Evolutionary conservation across 1,140 invertebrate species (phyloP).

Genomic region (Nixonia krombeini): DNA sequence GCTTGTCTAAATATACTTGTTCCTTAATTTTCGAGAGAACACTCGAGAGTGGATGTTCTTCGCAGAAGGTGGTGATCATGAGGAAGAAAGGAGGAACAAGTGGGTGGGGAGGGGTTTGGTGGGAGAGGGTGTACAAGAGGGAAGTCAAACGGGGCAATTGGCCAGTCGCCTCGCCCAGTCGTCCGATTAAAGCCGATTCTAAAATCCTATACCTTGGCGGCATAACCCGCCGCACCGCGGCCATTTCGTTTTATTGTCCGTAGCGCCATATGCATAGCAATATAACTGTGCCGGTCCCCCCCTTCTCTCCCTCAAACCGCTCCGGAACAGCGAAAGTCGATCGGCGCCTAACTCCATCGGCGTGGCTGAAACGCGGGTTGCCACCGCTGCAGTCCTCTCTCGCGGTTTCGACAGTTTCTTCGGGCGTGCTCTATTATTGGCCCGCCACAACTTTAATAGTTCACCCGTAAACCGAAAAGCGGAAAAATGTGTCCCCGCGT

Average conservation of each 20-base stretch:
- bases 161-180: slow-evolving; percentile 43
- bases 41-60: no score
- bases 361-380: slow-evolving; percentile 14
- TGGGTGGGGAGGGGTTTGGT: no score
- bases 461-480: slow-evolving; percentile 18
- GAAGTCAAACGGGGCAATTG: slow-evolving; percentile 16
- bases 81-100: no score
- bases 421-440: slow-evolving; percentile 16
- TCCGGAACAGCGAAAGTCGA: slow-evolving; percentile 39
- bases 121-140: no score
- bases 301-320: slow-evolving; percentile 33
- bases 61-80: no score
- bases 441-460: slow-evolving; percentile 21
- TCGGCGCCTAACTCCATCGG: slow-evolving; percentile 48
- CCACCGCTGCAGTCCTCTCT: slow-evolving; percentile 1
- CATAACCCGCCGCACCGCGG: slow-evolving; percentile 46
- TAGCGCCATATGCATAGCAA: slow-evolving; percentile 66
- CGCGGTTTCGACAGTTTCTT: slow-evolving; percentile 17
- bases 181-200: slow-evolving; percentile 62
- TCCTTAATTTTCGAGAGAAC: no score
- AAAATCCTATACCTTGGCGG: slow-evolving; percentile 51
- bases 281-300: slow-evolving; percentile 56
- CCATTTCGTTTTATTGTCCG: slow-evolving; percentile 65
- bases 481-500: slow-evolving; percentile 20
- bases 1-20: no score